Percentiles rank a stretch among this genome's conserved stretches.
phyloP scores from a whole-genome alignment of 2,888 invertebrate genomes.

The Cephus sareptanus region DNA sequence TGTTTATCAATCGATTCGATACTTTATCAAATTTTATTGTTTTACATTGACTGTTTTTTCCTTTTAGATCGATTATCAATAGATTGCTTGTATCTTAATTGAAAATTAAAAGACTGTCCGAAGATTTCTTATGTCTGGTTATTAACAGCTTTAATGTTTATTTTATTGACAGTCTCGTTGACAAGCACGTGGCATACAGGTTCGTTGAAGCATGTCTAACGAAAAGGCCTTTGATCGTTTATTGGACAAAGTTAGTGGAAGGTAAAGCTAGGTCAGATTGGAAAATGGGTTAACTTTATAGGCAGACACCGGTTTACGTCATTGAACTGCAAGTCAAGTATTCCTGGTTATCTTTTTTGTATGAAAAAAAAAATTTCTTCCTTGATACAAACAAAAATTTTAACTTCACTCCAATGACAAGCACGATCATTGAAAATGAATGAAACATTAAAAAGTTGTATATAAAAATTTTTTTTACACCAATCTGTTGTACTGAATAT shows the following conservation, averaged over 20 bases:
- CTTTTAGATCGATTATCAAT: too few species aligned
- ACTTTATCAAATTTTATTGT: too few species aligned
- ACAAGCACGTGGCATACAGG: not conserved
- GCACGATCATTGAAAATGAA: not conserved
- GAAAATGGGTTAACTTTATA: not conserved
- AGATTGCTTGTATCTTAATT: too few species aligned
- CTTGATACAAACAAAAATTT: too few species aligned
- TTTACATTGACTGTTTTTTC: too few species aligned
- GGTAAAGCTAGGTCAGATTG: not conserved
- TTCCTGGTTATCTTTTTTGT: not conserved
- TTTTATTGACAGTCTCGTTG: not conserved
- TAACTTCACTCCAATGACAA: not conserved
- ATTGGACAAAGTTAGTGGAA: not conserved
- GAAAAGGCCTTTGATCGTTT: not conserved
- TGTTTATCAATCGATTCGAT: too few species aligned
- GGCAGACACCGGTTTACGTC: not conserved
- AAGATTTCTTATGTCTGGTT: not conserved
- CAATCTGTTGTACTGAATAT: rapidly evolving
- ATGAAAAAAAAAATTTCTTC: not conserved
- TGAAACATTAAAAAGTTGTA: too few species aligned
- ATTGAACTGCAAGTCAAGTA: not conserved
- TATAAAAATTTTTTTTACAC: too few species aligned
- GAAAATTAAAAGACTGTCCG: not conserved
- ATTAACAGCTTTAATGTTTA: not conserved
- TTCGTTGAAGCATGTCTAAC: not conserved